phyloP scores from a whole-genome alignment of 1,140 invertebrate genomes.

The Eriosoma lanigerum region DNA sequence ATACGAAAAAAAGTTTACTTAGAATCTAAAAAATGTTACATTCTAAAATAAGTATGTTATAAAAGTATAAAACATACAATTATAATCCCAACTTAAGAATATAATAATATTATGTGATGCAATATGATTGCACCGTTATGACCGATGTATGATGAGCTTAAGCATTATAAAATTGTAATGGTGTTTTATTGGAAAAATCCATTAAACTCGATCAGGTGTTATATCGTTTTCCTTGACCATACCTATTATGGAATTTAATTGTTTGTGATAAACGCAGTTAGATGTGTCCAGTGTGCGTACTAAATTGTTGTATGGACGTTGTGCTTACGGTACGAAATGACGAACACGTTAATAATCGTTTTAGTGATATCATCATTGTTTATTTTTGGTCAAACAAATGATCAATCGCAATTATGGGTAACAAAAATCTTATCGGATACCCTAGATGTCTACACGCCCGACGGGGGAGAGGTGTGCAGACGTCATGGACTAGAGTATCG shows the following conservation, averaged over 20 bases:
- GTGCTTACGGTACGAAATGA: neutral
- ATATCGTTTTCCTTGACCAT: constrained; percentile 38
- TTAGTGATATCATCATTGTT: neutral
- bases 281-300: neutral
- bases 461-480: constrained; percentile 6
- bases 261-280: neutral
- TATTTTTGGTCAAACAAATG: neutral
- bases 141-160: neutral
- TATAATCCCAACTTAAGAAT: no score
- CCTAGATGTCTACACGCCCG: neutral
- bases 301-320: neutral
- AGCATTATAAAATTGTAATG: neutral
- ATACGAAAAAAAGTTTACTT: no score
- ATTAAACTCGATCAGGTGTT: neutral
- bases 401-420: neutral
- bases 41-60: no score
- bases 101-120: no score
- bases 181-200: constrained; percentile 26
- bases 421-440: constrained; percentile 6
- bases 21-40: no score
- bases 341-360: neutral
- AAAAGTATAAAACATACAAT: no score
- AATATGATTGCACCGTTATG: no score
- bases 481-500: constrained; percentile 39
- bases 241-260: neutral